Conservation (phyloP, 2,888 invertebrate genomes). For the Leptinotarsa peninsularis region DNA sequence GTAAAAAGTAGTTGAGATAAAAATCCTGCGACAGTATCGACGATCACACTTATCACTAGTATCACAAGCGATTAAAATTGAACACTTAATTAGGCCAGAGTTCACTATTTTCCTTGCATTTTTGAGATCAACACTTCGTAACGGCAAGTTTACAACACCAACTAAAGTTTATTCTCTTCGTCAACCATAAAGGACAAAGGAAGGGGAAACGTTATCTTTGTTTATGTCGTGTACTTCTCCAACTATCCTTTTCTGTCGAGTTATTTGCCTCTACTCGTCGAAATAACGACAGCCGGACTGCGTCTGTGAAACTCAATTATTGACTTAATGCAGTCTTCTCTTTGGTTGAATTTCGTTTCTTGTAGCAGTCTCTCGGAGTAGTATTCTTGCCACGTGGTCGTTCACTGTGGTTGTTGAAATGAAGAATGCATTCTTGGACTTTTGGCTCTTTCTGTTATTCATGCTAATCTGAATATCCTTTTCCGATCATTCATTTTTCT, state of each 20-base stretch:
- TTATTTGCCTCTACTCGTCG: slow-evolving; percentile 28
- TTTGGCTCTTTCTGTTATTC: slow-evolving; percentile 30
- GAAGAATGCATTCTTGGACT: slow-evolving; percentile 36
- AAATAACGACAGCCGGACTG: slow-evolving; percentile 9
- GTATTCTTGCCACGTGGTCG: slow-evolving; percentile 2
- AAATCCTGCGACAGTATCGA: not conserved
- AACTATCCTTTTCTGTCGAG: slow-evolving; percentile 24
- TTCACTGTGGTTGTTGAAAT: not conserved
- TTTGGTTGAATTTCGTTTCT: slow-evolving; percentile 14
- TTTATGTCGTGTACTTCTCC: slow-evolving; percentile 2
- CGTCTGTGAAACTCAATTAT: not conserved
- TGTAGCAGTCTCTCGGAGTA: not conserved
- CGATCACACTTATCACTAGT: not conserved
- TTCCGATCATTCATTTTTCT: not conserved
- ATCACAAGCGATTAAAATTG: not conserved
- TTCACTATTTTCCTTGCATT: slow-evolving; percentile 34
- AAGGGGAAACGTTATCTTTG: slow-evolving; percentile 34
- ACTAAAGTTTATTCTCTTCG: slow-evolving; percentile 37
- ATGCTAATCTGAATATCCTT: not conserved
- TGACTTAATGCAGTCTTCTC: not conserved
- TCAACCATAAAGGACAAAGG: slow-evolving; percentile 30
- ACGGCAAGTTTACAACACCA: slow-evolving; percentile 27
- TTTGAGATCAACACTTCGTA: slow-evolving; percentile 3
- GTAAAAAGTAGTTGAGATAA: not conserved
- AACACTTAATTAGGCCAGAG: slow-evolving; percentile 11